phyloP scores from a whole-genome alignment of 2,797 vertebrate species.

The Gobionotothen gibberifrons region DNA sequence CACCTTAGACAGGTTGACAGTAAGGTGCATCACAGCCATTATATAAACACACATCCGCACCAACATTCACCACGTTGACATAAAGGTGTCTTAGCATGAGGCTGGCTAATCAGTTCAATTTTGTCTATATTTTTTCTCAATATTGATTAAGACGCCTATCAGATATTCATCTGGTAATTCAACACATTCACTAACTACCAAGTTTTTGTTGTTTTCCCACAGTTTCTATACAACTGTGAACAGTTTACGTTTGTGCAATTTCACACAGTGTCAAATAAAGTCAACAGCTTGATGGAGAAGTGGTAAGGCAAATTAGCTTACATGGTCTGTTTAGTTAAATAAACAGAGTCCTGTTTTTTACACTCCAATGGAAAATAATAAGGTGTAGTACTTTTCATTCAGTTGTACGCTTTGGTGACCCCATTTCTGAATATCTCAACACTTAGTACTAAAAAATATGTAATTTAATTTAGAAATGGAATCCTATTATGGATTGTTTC shows the following conservation, averaged over 20 bases:
- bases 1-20: constrained; percentile 10
- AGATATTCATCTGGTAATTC: constrained; percentile 4
- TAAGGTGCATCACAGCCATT: constrained; percentile 13
- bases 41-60: constrained; percentile 21
- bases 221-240: not conserved
- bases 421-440: constrained; percentile 5
- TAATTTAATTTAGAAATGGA: not conserved
- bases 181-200: not conserved
- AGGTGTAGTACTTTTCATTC: not conserved
- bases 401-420: not conserved
- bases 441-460: not conserved
- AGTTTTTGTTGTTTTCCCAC: not conserved
- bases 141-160: not conserved
- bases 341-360: constrained; percentile 6
- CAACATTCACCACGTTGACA: constrained; percentile 3
- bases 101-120: not conserved
- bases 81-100: not conserved
- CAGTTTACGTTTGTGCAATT: not conserved
- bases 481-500: not conserved
- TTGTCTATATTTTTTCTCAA: constrained; percentile 1
- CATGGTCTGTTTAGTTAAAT: not conserved
- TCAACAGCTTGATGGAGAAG: not conserved
- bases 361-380: not conserved
- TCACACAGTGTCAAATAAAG: not conserved
- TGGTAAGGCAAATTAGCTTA: not conserved